phyloP scores from a whole-genome alignment of 2,113 vertebrate genomes.

The Carlito syrichta region DNA sequence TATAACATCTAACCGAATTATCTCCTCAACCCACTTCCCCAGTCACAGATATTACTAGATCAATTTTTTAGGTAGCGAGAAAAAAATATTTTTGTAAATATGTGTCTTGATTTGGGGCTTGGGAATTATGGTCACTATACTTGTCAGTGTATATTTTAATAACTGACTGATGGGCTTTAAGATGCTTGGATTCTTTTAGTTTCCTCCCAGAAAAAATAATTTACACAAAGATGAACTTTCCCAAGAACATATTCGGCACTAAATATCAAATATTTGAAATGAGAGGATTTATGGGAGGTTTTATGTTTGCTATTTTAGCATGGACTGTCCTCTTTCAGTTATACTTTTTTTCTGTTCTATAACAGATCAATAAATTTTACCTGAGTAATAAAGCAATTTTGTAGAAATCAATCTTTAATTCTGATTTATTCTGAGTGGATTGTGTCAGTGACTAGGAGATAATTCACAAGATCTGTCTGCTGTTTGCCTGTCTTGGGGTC shows the following conservation, averaged over 20 bases:
- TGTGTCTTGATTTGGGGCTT: background rate
- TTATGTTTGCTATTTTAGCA: constrained; percentile 44
- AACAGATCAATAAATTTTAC: constrained; percentile 61
- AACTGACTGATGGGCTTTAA: background rate
- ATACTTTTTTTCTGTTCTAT: constrained; percentile 14
- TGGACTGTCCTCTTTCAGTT: constrained; percentile 10
- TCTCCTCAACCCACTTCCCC: background rate
- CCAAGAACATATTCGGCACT: background rate
- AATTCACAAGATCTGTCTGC: constrained; percentile 39
- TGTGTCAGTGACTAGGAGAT: constrained; percentile 43
- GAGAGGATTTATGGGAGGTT: constrained; percentile 34
- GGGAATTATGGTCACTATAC: background rate
- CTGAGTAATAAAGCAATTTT: constrained; percentile 59
- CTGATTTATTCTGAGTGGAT: constrained; percentile 66
- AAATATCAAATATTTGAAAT: constrained; percentile 45
- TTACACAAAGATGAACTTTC: background rate
- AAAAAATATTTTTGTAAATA: background rate
- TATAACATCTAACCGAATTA: background rate
- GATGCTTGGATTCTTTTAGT: background rate
- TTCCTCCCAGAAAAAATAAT: background rate
- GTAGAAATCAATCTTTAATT: constrained; percentile 34
- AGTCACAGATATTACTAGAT: background rate
- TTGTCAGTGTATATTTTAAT: background rate
- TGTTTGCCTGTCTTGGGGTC: constrained; percentile 29
- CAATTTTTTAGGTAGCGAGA: background rate